Base-by-base conservation (phyloP, 2,888 invertebrate genomes). In the Lottia gigantea region DNA sequence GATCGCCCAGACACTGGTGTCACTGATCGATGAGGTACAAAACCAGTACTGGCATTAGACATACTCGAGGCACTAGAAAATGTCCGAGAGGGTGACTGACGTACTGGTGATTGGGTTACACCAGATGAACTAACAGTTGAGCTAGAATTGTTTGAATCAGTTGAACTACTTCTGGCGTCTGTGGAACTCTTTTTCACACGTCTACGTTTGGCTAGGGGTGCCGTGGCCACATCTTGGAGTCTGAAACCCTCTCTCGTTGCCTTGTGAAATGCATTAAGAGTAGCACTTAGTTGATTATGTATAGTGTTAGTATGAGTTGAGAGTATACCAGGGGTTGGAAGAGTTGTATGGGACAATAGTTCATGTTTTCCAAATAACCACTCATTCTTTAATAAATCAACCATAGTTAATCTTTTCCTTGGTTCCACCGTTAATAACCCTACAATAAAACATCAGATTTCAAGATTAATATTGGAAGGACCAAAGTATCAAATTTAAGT, bases 361-460 rank as follows among this genome's bases (percentile, higher is more conserved):
- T 79, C 75, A 83, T 85, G 85, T 80, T 86, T 90, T 83, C 85
- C 85, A 74, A 73, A 85, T 63, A 94, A 88, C 94, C 95, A 95
- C 40, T 91, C 89, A 85, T 93, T 93, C n/a, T 89, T 89, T 15
- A 92, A 88, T 70, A 96, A 90, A 72, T 93, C 92, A 26, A 88
- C 85, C 88, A 94, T 92, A 6, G 92, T 91, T 75, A 95, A 89
- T 66, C 96, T 91, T 71, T 92, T 90, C 62, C 90, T 90, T 0
- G 95, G 94, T 82, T 96, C 94, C 8, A 95, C 93, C 0, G 93
- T 93, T 66, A 97, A 89, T 70, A 97, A 90, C 0, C 94, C 93
- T 91, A 81, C 23, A 76, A 76, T 46, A 70, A 65, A 66, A 66
- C 6, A 40, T 40, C 40, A 40, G 1, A 11, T 40, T 40, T 31